Evolutionary conservation across 1,140 invertebrate species (phyloP), one percentile per base, ranked within the genome.

Genomic region (Drosophila seguyi): DNA sequence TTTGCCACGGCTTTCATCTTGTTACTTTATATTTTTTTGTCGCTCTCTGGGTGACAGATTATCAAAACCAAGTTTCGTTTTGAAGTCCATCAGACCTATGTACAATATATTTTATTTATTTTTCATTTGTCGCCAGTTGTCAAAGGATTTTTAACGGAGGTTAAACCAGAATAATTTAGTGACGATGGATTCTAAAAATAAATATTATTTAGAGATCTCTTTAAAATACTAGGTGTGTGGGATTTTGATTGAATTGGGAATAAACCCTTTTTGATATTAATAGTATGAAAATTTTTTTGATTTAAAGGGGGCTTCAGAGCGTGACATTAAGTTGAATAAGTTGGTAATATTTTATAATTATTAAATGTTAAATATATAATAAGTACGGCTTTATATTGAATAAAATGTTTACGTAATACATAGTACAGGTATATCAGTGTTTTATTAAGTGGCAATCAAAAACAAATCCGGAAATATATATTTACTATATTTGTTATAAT

Each of bases 31-130:
- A 39, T 45, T n/a, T 52, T 59, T 42, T 39, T 47, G 18, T 41
- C 44, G n/a, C 45, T 47, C 47, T 55, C 69, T 48, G 39, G 48
- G 38, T 82, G 74, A 82, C 74, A 78, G 67, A 82, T 81, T 81
- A 81, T 55, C 67, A n/a, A 56, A 44, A 42, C 39, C 50, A 41
- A 72, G 27, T 48, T 58, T 69, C 55, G 50, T 42, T 66, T 60
- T 74, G 65, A 50, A 42, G 56, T 65, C 45, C 34, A 57, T 58
- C 57, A 72, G 45, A 57, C 78, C 41, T 16, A 81, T 53, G 57
- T 73, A 48, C 61, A 52, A 72, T 55, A 67, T 73, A 56, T 77
- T 55, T 44, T 72, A 80, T 75, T 69, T 71, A 52, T 81, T 77
- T 82, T 67, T 67, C 52, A 81, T 81, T 79, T 68, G 36, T 68